Percentiles rank a stretch among this genome's conserved stretches.
Evolutionary conservation across 1,140 invertebrate genomes (phyloP).

Genomic region (Heliconius melpomene): DNA sequence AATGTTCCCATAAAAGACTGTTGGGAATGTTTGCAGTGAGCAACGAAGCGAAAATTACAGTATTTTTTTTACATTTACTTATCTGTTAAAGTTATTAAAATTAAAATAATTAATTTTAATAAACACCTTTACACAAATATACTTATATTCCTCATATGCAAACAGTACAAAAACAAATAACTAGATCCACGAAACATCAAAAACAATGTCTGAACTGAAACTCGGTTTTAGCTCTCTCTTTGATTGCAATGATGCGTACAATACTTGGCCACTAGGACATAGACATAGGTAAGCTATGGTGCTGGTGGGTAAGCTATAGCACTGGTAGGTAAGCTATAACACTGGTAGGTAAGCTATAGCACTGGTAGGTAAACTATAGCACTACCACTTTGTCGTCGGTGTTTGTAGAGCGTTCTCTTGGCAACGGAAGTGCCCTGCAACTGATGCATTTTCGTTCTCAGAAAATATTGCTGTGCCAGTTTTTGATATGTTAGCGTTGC

Average conservation of each 20-base stretch:
- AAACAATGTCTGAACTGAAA: constrained; percentile 47
- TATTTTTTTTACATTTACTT: no score
- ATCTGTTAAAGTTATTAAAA: neutral
- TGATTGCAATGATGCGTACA: constrained; percentile 58
- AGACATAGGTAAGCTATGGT: neutral
- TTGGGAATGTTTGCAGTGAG: neutral
- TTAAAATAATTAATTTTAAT: neutral
- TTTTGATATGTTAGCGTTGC: constrained; percentile 23
- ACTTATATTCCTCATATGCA: neutral
- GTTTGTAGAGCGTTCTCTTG: constrained; percentile 30
- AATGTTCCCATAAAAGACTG: neutral
- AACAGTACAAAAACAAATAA: neutral
- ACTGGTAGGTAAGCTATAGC: neutral
- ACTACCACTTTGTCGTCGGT: constrained; percentile 14
- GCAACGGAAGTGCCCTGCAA: constrained; percentile 35
- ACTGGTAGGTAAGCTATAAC: neutral
- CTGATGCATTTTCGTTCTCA: constrained; percentile 35
- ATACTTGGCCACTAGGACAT: constrained; percentile 35
- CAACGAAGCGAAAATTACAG: neutral
- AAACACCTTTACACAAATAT: neutral
- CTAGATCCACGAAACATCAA: constrained; percentile 24
- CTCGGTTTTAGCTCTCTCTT: constrained; percentile 57
- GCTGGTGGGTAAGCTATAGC: neutral
- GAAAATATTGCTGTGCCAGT: constrained; percentile 30
- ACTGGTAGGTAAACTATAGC: neutral